Evolutionary conservation across 1,140 invertebrate genomes (phyloP).

Genomic region (Bombus soroeensis): DNA sequence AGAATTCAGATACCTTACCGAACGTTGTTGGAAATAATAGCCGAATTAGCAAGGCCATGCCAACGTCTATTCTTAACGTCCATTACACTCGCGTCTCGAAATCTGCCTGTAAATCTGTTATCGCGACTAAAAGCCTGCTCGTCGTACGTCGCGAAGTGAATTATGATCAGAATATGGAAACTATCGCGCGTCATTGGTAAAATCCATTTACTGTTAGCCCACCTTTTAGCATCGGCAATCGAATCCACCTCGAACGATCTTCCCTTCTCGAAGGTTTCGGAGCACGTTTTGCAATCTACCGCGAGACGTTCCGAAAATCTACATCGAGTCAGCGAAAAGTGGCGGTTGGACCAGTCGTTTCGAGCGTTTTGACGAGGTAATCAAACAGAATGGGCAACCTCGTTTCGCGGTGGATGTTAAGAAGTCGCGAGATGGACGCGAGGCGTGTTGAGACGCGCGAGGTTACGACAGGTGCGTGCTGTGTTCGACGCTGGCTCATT

Average conservation of each 20-base stretch:
- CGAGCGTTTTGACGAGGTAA: background rate
- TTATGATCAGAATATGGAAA: constrained; percentile 49
- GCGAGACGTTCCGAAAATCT: background rate
- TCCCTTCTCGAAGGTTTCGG: background rate
- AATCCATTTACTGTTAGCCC: background rate
- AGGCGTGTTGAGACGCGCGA: background rate
- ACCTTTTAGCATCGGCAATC: background rate
- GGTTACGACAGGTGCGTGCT: constrained; percentile 44
- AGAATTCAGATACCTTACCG: background rate
- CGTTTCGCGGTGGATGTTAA: background rate
- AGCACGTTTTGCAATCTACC: background rate
- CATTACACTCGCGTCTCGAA: constrained; percentile 33
- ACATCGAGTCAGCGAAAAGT: background rate
- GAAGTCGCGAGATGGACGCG: background rate
- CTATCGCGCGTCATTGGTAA: constrained; percentile 29
- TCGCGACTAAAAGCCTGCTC: constrained; percentile 44
- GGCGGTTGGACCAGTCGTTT: background rate
- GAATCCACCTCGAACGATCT: background rate
- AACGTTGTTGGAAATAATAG: constrained; percentile 44
- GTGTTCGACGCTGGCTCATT: constrained; percentile 70
- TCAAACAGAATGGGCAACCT: background rate
- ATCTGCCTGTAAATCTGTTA: constrained; percentile 42
- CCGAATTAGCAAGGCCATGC: constrained; percentile 35
- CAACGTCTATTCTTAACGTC: constrained; percentile 52
- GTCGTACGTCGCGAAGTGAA: constrained; percentile 44